Percentiles rank a stretch among this genome's conserved stretches.
These are phyloP conservation scores for Pachycephala philippinensis DNA, from an alignment of 2,113 vertebrate genomes.

Conservation along the genomic window DNA sequence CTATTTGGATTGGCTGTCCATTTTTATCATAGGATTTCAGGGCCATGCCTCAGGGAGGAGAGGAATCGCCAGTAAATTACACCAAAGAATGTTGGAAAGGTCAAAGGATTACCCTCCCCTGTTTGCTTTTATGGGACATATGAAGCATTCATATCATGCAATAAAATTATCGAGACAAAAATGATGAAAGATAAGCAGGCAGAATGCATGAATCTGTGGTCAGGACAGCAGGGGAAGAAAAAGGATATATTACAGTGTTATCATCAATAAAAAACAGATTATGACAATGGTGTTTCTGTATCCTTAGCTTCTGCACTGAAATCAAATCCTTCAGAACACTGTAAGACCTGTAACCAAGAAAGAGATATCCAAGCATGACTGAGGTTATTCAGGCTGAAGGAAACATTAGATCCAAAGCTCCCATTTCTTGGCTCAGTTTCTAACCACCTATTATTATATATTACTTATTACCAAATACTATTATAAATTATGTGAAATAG, in stretches of 20 bases:
- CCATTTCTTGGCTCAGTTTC: not conserved
- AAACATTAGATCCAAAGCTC: not conserved
- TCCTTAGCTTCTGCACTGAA: not conserved
- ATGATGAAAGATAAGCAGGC: constrained; percentile 27
- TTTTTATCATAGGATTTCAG: constrained; percentile 49
- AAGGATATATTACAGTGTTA: not conserved
- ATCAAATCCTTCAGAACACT: not conserved
- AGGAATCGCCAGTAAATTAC: constrained; percentile 48
- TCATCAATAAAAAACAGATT: constrained; percentile 26
- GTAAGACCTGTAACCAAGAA: not conserved
- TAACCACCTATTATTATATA: not conserved
- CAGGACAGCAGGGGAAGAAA: not conserved
- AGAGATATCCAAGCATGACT: not conserved
- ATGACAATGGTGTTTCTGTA: not conserved
- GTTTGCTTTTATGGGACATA: constrained; percentile 40
- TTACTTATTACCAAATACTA: not conserved
- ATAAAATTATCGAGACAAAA: constrained; percentile 51
- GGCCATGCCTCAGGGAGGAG: constrained; percentile 22
- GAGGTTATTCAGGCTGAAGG: not conserved
- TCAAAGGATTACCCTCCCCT: constrained; percentile 51
- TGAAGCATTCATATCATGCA: constrained; percentile 22
- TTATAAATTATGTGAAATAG: not conserved
- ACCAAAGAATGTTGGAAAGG: constrained; percentile 60
- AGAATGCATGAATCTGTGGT: constrained; percentile 4
- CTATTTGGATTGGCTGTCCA: constrained; percentile 22